Evolutionary conservation across 2,888 invertebrate species (phyloP).

Genomic region (Cryptophagus acutangulus): DNA sequence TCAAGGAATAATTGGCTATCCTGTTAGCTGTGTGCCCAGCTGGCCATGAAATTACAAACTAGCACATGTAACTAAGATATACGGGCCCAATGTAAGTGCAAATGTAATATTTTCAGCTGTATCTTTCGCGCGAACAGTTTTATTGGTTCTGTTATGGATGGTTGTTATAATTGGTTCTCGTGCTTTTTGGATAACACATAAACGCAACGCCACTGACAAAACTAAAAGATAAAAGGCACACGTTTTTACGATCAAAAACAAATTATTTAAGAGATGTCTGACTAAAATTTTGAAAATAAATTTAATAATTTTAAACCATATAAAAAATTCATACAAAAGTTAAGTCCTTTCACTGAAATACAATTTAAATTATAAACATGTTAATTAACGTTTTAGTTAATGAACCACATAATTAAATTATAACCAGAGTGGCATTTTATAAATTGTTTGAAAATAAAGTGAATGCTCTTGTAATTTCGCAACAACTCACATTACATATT

Average conservation of each 20-base stretch:
- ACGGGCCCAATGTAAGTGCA: conserved; percentile 39
- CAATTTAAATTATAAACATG: too few relatives aligned
- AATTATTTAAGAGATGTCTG: background rate
- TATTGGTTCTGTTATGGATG: conserved; percentile 41
- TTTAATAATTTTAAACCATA: too few relatives aligned
- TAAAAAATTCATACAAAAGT: too few relatives aligned
- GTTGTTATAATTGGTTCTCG: conserved; percentile 39
- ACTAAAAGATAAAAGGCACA: background rate
- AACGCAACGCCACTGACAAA: conserved; percentile 9
- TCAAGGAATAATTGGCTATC: conserved; percentile 34
- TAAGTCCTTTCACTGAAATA: too few relatives aligned
- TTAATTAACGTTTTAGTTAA: conserved; percentile 26
- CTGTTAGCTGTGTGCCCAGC: conserved; percentile 33
- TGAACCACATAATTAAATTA: conserved; percentile 28
- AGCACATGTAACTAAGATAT: conserved; percentile 39
- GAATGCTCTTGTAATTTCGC: too few relatives aligned
- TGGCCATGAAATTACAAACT: conserved; percentile 38
- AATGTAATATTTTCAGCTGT: conserved; percentile 42
- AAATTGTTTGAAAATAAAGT: conserved; percentile 31
- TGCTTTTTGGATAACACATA: conserved; percentile 29
- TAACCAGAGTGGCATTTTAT: conserved; percentile 30
- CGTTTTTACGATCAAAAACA: conserved; percentile 3
- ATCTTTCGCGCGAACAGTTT: conserved; percentile 41
- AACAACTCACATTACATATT: too few relatives aligned
- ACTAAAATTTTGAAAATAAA: background rate